phyloP scores from a whole-genome alignment of 2,888 invertebrate species.

The Coelinius sp. region DNA sequence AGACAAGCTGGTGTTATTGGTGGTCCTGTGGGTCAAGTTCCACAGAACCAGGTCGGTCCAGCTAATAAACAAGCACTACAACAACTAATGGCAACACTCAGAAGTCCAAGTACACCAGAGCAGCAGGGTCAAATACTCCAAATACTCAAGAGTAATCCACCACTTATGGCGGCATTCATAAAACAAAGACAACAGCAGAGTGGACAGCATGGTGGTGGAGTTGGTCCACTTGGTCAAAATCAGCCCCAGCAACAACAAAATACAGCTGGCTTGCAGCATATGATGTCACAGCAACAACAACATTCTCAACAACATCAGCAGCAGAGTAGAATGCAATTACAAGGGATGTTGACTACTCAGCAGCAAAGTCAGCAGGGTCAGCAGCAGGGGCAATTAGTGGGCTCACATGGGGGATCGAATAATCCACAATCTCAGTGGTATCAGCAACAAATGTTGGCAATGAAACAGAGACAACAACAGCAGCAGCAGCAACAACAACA shows the following conservation, averaged over 20 bases:
- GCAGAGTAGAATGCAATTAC: constrained; percentile 73
- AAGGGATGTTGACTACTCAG: constrained; percentile 70
- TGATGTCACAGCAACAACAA: constrained; percentile 66
- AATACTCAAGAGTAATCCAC: constrained; percentile 94
- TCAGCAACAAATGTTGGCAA: constrained; percentile 58
- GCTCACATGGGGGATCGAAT: constrained; percentile 69
- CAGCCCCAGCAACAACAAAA: constrained; percentile 68
- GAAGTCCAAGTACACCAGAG: constrained; percentile 90
- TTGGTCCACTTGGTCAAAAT: constrained; percentile 63
- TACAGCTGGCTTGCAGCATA: constrained; percentile 68
- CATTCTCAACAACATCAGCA: constrained; percentile 71
- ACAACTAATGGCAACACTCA: constrained; percentile 86
- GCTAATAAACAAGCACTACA: constrained; percentile 80
- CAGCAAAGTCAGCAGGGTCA: constrained; percentile 72
- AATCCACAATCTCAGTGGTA: constrained; percentile 54
- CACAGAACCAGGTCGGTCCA: constrained; percentile 70
- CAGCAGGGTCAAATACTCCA: constrained; percentile 92
- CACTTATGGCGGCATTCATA: constrained; percentile 95
- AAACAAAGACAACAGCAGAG: constrained; percentile 80
- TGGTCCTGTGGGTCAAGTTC: constrained; percentile 69
- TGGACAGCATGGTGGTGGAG: constrained; percentile 63
- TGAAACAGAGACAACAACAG: constrained; percentile 56
- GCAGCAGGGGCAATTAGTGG: constrained; percentile 65
- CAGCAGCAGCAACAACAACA: constrained; percentile 57
- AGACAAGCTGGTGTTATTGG: constrained; percentile 66